Percentiles rank a stretch among this genome's conserved stretches.
Evolutionary conservation across 2,888 invertebrate species (phyloP).

Genomic region (Pseudolycoriella hygida): DNA sequence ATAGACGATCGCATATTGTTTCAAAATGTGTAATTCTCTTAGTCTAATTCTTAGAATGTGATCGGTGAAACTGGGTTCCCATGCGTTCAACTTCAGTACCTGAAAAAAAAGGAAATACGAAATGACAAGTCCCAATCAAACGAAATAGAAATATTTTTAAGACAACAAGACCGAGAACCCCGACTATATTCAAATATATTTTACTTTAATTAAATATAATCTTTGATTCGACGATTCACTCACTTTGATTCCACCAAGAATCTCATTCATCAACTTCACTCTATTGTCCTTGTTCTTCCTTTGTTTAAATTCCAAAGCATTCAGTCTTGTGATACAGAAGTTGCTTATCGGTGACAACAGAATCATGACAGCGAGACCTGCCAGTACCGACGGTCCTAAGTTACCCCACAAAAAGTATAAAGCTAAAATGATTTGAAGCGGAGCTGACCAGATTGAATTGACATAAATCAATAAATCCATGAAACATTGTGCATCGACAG

Average conservation of each 20-base stretch:
- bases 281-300: conserved; percentile 32
- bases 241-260: conserved; percentile 32
- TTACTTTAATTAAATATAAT: too few relatives aligned
- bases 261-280: conserved; percentile 32
- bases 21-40: conserved; percentile 36
- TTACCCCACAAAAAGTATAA: conserved; percentile 18
- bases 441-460: conserved; percentile 19
- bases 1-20: conserved; percentile 34
- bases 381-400: conserved; percentile 27
- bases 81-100: conserved; percentile 31
- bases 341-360: conserved; percentile 33
- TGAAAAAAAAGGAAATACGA: background rate
- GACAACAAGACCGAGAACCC: too few relatives aligned
- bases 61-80: conserved; percentile 39
- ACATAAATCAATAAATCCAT: conserved; percentile 15
- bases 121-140: background rate
- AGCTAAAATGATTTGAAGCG: conserved; percentile 26
- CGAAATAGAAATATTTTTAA: too few relatives aligned
- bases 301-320: conserved; percentile 23
- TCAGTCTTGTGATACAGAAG: conserved; percentile 19
- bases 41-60: conserved; percentile 35
- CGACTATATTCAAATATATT: too few relatives aligned
- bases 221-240: too few relatives aligned
- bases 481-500: conserved; percentile 18
- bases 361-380: conserved; percentile 36